These are phyloP conservation scores for Scortum barcoo DNA, from an alignment of 2,113 vertebrate species.

Conservation along the genomic window DNA sequence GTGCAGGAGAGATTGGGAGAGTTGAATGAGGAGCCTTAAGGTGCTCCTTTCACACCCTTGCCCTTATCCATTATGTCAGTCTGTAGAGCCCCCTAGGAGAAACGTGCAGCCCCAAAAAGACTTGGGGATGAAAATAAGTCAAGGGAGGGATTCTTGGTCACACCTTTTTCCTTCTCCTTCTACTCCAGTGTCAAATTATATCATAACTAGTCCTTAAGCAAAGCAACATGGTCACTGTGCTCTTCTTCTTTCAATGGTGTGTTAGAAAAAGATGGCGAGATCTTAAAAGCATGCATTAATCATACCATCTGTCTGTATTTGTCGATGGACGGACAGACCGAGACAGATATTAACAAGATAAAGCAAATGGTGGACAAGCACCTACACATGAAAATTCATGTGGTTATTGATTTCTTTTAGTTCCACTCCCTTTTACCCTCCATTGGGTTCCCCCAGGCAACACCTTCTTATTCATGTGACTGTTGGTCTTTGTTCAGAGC, in stretches of 20 bases:
- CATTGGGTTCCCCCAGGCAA: conserved; percentile 56
- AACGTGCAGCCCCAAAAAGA: conserved; percentile 76
- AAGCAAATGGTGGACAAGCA: conserved; percentile 66
- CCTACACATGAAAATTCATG: conserved; percentile 69
- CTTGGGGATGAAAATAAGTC: conserved; percentile 79
- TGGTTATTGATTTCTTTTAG: conserved; percentile 74
- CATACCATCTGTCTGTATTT: conserved; percentile 30
- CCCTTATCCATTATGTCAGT: conserved; percentile 82
- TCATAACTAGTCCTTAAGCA: conserved; percentile 79
- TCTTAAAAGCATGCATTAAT: conserved; percentile 41
- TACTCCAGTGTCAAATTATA: conserved; percentile 83
- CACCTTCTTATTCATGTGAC: conserved; percentile 57
- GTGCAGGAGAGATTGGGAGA: conserved; percentile 85
- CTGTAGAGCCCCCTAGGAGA: conserved; percentile 76
- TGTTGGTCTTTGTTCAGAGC: conserved; percentile 72
- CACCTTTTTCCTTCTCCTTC: conserved; percentile 70
- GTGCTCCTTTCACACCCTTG: conserved; percentile 86
- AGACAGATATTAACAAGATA: conserved; percentile 63
- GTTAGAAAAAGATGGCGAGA: conserved; percentile 43
- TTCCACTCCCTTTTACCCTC: conserved; percentile 51
- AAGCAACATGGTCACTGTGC: conserved; percentile 74
- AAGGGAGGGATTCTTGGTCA: conserved; percentile 77
- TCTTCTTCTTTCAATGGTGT: conserved; percentile 53
- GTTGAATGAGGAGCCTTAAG: conserved; percentile 84
- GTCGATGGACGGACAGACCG: conserved; percentile 14